A percentile compares a stretch with the other conserved stretches of the same genome.
Conservation (phyloP, 2,888 invertebrate genomes). For the Podabrus alpinus region DNA sequence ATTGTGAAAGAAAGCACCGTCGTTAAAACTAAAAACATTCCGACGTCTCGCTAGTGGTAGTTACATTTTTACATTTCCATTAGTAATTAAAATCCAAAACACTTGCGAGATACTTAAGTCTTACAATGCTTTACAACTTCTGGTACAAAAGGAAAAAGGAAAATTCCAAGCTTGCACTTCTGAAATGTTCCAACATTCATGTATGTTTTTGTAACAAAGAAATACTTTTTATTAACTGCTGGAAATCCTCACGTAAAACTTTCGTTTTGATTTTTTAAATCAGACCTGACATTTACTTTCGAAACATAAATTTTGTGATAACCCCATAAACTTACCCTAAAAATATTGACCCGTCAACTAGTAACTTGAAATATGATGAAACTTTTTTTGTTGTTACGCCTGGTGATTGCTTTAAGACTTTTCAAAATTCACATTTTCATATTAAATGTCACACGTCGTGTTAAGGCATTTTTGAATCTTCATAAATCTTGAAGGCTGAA, state of each 20-base stretch:
- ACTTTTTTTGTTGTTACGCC: not conserved
- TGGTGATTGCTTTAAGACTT: not conserved
- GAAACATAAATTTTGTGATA: not conserved
- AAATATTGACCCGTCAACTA: not conserved
- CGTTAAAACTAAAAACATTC: not conserved
- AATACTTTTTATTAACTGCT: not conserved
- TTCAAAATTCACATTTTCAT: not conserved
- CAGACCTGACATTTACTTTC: not conserved
- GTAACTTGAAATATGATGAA: not conserved
- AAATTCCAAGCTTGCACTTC: not conserved
- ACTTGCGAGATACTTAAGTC: not conserved
- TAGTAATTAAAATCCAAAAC: not conserved
- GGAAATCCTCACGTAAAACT: not conserved
- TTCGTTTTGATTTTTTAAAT: not conserved
- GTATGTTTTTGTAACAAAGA: not conserved
- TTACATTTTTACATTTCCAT: not conserved
- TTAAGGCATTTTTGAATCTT: not conserved
- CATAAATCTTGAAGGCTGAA: not conserved
- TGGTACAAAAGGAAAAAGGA: not conserved
- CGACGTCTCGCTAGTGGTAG: not conserved
- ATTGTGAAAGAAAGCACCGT: not conserved
- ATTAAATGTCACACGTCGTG: not conserved
- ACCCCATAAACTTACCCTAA: not conserved
- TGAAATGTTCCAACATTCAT: not conserved
- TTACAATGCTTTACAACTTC: not conserved